Evolutionary conservation across 2,113 vertebrate genomes (phyloP), one percentile per base, ranked within the genome.

Genomic region (Calyptomena viridis): DNA sequence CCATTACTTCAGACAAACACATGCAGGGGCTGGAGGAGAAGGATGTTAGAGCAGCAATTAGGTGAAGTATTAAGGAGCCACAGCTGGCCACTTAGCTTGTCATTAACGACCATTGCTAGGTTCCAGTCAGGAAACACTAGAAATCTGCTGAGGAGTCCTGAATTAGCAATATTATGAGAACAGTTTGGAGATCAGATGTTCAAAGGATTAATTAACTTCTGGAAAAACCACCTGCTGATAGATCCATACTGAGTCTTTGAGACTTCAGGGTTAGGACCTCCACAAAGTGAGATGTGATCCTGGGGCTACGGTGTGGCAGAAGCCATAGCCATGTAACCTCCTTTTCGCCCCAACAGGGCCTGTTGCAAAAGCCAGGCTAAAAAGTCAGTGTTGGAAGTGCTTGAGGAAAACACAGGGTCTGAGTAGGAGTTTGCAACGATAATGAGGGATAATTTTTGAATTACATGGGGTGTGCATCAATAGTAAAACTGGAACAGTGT

Each of bases 61-160:
- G 0, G 1, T 39, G 56, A 76, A 74, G 58, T 68, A 81, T 82
- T 78, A 93, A 96, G 83, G 90, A 96, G 92, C 46, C 94, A 84
- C 95, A 96, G 92, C 88, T 97, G 92, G 94, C 79, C 95, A 93
- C 94, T 95, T 84, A 90, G 83, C 73, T 93, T 84, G 46, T 88
- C 80, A 75, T 94, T 96, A 96, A 31, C 8, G 86, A 33, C 85
- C 72, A 74, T 66, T 4, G 12, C 93, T 63, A 21, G 67, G 58
- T 68, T 87, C 0, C 0, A 75, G 69, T 92, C 62, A 19, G 94
- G 90, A 95, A 96, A 94, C 66, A 73, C 49, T 86, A 93, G 86
- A 96, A 94, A 94, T 89, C 85, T 93, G 83, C 66, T 0, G 31
- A 93, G 85, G 66, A 93, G 68, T 52, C 73, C 73, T 84, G 86